Evolutionary conservation across 2,113 vertebrate genomes (phyloP), one percentile per base, ranked within the genome.

Genomic region (Trogon melanurus): DNA sequence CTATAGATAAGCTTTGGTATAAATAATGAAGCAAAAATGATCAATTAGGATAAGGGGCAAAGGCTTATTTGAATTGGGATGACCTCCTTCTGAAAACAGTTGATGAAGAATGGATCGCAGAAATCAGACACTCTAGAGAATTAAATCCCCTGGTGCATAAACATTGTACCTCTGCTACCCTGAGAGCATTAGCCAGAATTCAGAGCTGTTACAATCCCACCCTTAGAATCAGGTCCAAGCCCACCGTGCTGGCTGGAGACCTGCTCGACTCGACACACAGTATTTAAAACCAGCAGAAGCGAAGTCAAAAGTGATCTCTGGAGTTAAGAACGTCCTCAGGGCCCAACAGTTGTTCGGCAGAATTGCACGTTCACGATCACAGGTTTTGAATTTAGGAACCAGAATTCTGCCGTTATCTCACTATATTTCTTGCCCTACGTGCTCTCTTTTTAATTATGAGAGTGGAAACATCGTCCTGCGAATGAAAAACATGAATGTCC

Each of bases 331-430:
- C 51, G 18, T 54, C 57, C 67, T 61, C 62, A 34, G n/a, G 44
- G 29, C 29, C 17, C 25, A 75, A 22, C 23, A 41, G 3, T 18
- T 81, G n/a, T 25, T 64, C 60, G 62, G 26, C 60, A 54, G 56
- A 70, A 48, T 50, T 0, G 0, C 18, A 72, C 15, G 8, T 80
- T 76, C 45, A 13, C 47, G 9, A 70, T 69, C 38, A 69, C 11
- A 41, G 56, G 17, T 85, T 85, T 86, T 79, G 34, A 89, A 73
- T 66, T 78, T 51, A 85, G 50, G 26, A 71, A 85, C 20, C 3
- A 25, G 34, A 56, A 71, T 67, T 74, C 21, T 93, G 20, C 44
- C 17, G 5, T 80, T 51, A 51, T 54, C 16, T 58, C 36, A 12
- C 11, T 79, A 0, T 71, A 36, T 64, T 82, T 72, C 48, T 85